phyloP scores from a whole-genome alignment of 2,888 invertebrate species.

The Lamellibrachia columna region DNA sequence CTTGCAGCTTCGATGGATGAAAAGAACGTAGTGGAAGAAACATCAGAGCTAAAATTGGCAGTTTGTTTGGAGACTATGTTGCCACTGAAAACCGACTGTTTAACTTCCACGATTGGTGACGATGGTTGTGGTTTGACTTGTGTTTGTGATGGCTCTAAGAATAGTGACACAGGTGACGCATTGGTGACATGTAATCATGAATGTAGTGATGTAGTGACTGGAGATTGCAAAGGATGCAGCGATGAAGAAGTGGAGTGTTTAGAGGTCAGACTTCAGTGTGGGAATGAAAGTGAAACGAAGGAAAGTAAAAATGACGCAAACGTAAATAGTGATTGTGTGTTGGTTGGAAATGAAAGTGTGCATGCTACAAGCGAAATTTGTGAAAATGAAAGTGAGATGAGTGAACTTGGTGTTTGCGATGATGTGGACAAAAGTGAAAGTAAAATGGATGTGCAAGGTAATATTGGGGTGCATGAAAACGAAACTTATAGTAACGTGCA shows the following conservation, averaged over 20 bases:
- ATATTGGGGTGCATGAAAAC: neutral
- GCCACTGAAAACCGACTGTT: neutral
- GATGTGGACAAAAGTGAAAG: neutral
- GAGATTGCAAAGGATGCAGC: constrained; percentile 19
- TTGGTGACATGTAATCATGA: constrained; percentile 18
- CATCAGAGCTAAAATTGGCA: neutral
- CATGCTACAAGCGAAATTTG: neutral
- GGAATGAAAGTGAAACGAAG: neutral
- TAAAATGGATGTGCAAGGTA: neutral
- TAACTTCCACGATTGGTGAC: neutral
- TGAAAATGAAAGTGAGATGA: neutral
- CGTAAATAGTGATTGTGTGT: neutral
- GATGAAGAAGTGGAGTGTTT: neutral
- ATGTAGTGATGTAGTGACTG: constrained; percentile 26
- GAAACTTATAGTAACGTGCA: neutral
- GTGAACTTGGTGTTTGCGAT: neutral
- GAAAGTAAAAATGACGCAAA: neutral
- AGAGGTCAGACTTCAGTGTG: neutral
- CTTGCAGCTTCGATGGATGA: neutral
- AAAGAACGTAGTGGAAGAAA: neutral
- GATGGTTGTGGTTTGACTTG: neutral
- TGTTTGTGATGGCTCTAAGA: neutral
- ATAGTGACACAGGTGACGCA: neutral
- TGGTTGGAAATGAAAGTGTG: neutral
- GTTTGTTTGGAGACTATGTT: neutral